A percentile compares a stretch with the other conserved stretches of the same genome.
Evolutionary conservation across 2,888 invertebrate species (phyloP).

Genomic region (Eupithecia subumbrata): DNA sequence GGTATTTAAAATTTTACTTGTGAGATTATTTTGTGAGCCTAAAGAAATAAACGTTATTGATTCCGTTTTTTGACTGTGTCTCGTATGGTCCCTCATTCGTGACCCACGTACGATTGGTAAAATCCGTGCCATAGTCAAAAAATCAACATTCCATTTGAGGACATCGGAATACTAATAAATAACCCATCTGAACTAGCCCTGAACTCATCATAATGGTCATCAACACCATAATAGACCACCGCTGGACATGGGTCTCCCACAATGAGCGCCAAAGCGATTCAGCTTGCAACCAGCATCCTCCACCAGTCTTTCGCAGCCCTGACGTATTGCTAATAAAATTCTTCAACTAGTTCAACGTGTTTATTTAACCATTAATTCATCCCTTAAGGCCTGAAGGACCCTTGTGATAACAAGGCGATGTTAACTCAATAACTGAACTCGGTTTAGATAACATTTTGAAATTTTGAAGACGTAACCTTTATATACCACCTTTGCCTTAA

Average conservation of each 20-base stretch:
- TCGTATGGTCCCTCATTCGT: no score
- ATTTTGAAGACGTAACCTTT: conserved; percentile 4
- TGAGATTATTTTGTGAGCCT: no score
- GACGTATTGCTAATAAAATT: not conserved
- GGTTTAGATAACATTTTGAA: not conserved
- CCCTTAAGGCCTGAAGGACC: not conserved
- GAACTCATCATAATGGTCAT: no score
- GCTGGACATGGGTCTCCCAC: no score
- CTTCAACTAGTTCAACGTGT: not conserved
- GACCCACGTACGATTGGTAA: no score
- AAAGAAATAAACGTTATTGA: no score
- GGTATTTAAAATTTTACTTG: no score
- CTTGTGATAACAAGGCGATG: not conserved
- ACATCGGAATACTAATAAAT: not conserved
- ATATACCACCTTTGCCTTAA: no score
- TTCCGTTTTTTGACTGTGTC: no score
- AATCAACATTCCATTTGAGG: not conserved
- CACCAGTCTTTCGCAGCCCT: not conserved
- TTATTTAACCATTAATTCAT: not conserved
- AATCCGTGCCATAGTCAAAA: not conserved
- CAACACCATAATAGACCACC: no score
- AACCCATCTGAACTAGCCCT: not conserved
- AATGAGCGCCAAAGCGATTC: not conserved
- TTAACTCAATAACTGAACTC: conserved; percentile 2
- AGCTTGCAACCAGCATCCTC: not conserved